phyloP scores from a whole-genome alignment of 2,797 vertebrate genomes.

The Melanogrammus aeglefinus region DNA sequence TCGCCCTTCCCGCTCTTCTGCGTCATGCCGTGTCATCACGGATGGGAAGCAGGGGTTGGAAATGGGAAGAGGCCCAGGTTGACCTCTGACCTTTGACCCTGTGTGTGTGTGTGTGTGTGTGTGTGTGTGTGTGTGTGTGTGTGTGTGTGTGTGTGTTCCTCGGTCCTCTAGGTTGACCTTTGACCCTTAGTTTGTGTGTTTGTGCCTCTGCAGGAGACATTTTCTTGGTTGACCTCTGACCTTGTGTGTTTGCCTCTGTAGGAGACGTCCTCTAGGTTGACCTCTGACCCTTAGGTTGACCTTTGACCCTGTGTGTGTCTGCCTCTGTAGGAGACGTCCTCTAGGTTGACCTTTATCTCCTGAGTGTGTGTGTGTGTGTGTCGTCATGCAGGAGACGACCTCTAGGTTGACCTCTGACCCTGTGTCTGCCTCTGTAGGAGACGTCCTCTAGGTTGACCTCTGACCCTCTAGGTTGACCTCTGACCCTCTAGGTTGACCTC shows the following conservation, averaged over 20 bases:
- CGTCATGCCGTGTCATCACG: not conserved
- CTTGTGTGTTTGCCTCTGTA: slow-evolving; percentile 51
- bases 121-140: slow-evolving; percentile 41
- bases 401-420: too few species aligned
- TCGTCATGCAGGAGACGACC: too few species aligned
- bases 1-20: not conserved
- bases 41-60: not conserved
- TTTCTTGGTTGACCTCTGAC: not conserved
- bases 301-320: not conserved
- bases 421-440: too few species aligned
- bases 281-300: slow-evolving; percentile 70
- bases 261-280: slow-evolving; percentile 87
- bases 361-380: too few species aligned
- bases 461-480: not conserved
- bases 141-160: slow-evolving; percentile 18
- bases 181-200: slow-evolving; percentile 32
- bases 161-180: slow-evolving; percentile 77
- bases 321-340: slow-evolving; percentile 85
- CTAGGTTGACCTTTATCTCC: slow-evolving; percentile 57
- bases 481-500: slow-evolving; percentile 23
- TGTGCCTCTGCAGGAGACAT: slow-evolving; percentile 79
- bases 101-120: slow-evolving; percentile 29
- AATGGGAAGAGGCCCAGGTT: not conserved
- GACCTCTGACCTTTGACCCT: slow-evolving; percentile 31
- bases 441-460: too few species aligned